Conservation (phyloP, 2,888 invertebrate species). For the Argyresthia albistria region DNA sequence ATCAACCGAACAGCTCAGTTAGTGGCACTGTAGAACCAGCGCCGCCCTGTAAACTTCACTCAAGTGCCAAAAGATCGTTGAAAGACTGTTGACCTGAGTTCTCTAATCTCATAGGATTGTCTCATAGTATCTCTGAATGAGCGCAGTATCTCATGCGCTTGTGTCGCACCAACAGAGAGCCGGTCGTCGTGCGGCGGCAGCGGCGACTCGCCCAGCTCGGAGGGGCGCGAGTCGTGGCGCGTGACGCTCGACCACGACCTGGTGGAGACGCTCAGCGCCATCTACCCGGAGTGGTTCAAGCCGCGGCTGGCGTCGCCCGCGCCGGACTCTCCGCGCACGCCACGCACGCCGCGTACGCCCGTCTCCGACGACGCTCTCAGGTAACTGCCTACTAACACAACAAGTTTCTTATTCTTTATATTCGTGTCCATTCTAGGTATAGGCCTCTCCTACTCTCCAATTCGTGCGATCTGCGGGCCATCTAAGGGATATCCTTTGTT, state of each 20-base stretch:
- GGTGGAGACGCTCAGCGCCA: conserved; percentile 91
- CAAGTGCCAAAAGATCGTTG: too few relatives aligned
- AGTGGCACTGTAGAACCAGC: too few relatives aligned
- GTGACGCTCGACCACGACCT: conserved; percentile 94
- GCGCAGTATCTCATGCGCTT: too few relatives aligned
- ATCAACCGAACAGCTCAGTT: too few relatives aligned
- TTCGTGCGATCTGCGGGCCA: too few relatives aligned
- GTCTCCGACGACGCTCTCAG: conserved; percentile 59
- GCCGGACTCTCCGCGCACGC: conserved; percentile 33
- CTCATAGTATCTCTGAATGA: too few relatives aligned
- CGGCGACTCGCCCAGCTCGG: conserved; percentile 82
- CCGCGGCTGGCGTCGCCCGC: conserved; percentile 55
- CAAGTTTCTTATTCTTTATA: background rate
- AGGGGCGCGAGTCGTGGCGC: conserved; percentile 87
- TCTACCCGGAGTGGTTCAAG: conserved; percentile 95
- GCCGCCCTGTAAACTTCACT: too few relatives aligned
- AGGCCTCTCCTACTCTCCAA: too few relatives aligned
- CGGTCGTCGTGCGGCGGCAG: conserved; percentile 80
- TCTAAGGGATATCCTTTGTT: too few relatives aligned
- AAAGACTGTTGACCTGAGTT: too few relatives aligned
- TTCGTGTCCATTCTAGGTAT: background rate
- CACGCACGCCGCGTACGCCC: conserved; percentile 39
- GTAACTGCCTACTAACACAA: conserved; percentile 18
- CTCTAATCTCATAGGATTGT: too few relatives aligned
- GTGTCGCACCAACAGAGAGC: conserved; percentile 73